Conservation (phyloP, 2,113 vertebrate species). For the Syngnathoides biaculeatus region DNA sequence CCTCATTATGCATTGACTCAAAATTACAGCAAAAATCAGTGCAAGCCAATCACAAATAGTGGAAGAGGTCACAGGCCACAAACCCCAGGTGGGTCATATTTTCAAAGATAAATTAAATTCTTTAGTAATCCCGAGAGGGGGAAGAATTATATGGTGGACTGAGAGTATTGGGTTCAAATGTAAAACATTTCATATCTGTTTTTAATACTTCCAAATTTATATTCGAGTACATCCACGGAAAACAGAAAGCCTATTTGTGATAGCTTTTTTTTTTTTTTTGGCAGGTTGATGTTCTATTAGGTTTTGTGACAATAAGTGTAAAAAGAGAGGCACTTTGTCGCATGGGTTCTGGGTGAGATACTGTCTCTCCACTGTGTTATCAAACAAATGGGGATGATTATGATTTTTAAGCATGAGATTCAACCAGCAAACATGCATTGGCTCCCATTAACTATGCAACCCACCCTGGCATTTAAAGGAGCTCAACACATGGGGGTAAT, state of each 20-base stretch:
- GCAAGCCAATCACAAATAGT: background rate
- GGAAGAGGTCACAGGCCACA: background rate
- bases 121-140: background rate
- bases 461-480: slow-evolving; percentile 74
- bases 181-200: background rate
- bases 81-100: background rate
- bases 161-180: background rate
- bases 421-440: slow-evolving; percentile 40
- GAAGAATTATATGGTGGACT: background rate
- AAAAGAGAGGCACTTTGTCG: background rate
- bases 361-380: slow-evolving; percentile 20
- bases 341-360: background rate
- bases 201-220: background rate
- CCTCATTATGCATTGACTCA: background rate
- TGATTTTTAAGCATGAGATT: slow-evolving; percentile 41
- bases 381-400: slow-evolving; percentile 51
- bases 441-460: slow-evolving; percentile 62
- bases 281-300: background rate
- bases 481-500: slow-evolving; percentile 77
- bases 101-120: background rate
- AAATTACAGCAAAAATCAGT: background rate
- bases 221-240: background rate
- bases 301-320: background rate
- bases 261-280: background rate
- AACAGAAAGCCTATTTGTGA: background rate